phyloP scores from a whole-genome alignment of 2,888 invertebrate species.

The Loripinus fragilis region DNA sequence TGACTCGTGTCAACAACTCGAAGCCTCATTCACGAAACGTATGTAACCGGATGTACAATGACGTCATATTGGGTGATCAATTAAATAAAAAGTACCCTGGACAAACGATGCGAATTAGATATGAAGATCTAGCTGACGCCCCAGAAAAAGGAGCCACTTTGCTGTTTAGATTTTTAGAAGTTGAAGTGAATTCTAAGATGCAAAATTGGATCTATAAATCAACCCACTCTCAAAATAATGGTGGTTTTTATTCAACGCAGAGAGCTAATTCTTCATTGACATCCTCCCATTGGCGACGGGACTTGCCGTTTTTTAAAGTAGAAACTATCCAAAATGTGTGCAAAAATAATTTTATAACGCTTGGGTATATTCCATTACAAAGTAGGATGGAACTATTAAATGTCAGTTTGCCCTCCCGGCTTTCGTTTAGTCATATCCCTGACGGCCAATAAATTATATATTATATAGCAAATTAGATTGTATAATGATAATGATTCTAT shows the following conservation, averaged over 20 bases:
- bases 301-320: background rate
- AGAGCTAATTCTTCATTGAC: background rate
- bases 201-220: background rate
- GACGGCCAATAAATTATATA: no score
- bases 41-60: slow-evolving; percentile 25
- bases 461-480: no score
- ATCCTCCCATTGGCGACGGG: background rate
- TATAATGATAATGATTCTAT: no score
- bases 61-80: background rate
- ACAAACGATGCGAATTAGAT: background rate
- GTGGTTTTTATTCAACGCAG: background rate
- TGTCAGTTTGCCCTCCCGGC: background rate
- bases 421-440: no score
- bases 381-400: background rate
- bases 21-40: slow-evolving; percentile 18
- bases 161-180: background rate
- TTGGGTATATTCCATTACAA: background rate
- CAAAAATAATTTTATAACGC: background rate
- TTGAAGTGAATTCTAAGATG: background rate
- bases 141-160: slow-evolving; percentile 15
- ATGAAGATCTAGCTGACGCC: slow-evolving; percentile 6
- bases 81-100: background rate
- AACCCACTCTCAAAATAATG: background rate
- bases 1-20: background rate
- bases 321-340: background rate